Percentiles rank a stretch among this genome's conserved stretches.
Conservation (phyloP, 2,113 vertebrate genomes). For the Oreochromis tanganicae region DNA sequence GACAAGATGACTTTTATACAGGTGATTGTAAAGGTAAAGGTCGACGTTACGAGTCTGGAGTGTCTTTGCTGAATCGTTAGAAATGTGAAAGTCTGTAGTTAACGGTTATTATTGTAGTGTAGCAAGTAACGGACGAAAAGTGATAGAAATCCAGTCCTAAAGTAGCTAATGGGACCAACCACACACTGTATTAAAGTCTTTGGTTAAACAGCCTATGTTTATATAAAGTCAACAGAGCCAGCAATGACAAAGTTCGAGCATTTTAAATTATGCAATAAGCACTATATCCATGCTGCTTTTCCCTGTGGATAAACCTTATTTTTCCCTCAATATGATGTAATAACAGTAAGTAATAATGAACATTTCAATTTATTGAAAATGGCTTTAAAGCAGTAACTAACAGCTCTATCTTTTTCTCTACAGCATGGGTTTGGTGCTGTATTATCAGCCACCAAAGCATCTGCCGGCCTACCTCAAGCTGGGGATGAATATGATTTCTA, state of each 20-base stretch:
- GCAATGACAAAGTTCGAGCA: background rate
- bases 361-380: background rate
- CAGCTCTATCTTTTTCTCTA: background rate
- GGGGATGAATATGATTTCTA: slow-evolving; percentile 96
- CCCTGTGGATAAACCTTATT: background rate
- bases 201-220: background rate
- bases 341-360: background rate
- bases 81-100: background rate
- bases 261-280: background rate
- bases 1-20: background rate
- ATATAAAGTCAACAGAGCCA: background rate
- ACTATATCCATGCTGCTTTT: background rate
- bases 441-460: slow-evolving; percentile 86
- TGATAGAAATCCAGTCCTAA: background rate
- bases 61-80: background rate
- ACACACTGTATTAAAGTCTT: background rate
- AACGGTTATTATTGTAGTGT: background rate
- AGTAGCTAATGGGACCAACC: background rate
- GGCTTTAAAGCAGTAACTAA: background rate
- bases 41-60: background rate
- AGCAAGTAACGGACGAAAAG: background rate
- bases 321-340: background rate
- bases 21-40: rapidly evolving
- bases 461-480: slow-evolving; percentile 79
- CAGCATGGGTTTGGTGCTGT: slow-evolving; percentile 87